These are phyloP conservation scores for Lampris incognitus DNA, from an alignment of 2,113 vertebrate species.

Conservation along the genomic window DNA sequence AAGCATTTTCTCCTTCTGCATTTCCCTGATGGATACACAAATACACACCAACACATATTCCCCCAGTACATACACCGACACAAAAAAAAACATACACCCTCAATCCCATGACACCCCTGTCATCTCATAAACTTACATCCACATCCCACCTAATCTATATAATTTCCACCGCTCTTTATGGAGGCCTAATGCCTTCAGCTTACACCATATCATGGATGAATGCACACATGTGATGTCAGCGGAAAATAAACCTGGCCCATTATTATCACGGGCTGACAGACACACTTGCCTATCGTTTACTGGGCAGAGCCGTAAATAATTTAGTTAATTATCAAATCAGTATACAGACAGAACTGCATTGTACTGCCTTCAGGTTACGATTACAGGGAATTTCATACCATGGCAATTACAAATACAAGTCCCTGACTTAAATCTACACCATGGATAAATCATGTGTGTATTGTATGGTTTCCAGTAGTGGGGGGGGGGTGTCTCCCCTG, in stretches of 20 bases:
- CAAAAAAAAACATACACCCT: neutral
- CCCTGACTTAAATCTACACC: conserved; percentile 2
- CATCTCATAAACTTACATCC: conserved; percentile 17
- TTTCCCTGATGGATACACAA: conserved; percentile 53
- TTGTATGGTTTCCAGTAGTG: conserved; percentile 2
- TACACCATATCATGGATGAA: conserved; percentile 29
- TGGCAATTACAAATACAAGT: conserved; percentile 9
- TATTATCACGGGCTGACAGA: conserved; percentile 47
- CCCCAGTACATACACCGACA: neutral
- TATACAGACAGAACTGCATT: conserved; percentile 20
- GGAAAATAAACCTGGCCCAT: conserved; percentile 40
- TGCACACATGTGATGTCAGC: conserved; percentile 42
- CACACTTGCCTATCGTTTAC: conserved; percentile 30
- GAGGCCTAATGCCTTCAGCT: conserved; percentile 24
- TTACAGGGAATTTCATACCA: conserved; percentile 30
- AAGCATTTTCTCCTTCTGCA: conserved; percentile 49
- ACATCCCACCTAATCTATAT: conserved; percentile 26
- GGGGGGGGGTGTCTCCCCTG: neutral
- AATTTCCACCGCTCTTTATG: conserved; percentile 17
- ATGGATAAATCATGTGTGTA: conserved; percentile 4
- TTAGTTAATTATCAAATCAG: conserved; percentile 2
- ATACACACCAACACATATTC: conserved; percentile 9
- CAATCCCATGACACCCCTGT: neutral
- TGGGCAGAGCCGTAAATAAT: conserved; percentile 26
- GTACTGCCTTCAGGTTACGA: conserved; percentile 22